Base-by-base conservation (phyloP, 1,140 invertebrate genomes). In the Armadillidium nasatum region DNA sequence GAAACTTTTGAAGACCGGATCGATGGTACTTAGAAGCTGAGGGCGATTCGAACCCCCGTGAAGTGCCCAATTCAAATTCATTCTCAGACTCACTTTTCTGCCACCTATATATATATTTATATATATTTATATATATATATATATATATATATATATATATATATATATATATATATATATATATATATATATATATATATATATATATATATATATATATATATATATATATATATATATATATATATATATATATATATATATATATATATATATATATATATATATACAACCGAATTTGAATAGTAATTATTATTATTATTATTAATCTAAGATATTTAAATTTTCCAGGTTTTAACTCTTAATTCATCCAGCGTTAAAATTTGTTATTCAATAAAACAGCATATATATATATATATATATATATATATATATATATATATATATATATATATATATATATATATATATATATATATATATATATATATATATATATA, bases 111-210 rank as follows among this genome's bases (percentile, higher is more conserved):
- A 19, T 60, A 19, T 60, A 60, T 60, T 15, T 60, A 60, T 60
- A 60, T 60, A 60, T 60, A 60, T 50, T 10, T 50, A 60, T 7
- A 60, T 60, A 60, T 60, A 60, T 60, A 60, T 60, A 60, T 60
- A 60, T 60, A 60, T 60, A 60, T 60, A 60, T 60, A 60, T 60
- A 60, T 60, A 60, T 60, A 60, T 60, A 60, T 60, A 60, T 60
- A 60, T 60, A 60, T 60, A 60, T 60, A 60, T 60, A 60, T 60
- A 60, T 60, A 60, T 60, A 50, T 60, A 60, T 60, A 60, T 60
- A 60, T 50, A 60, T 60, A 60, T 60, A 60, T 60, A 60, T 60
- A 60, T 60, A 60, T 50, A 60, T 60, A 60, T 60, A 50, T 60
- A 60, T 60, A 60, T 60, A 60, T 2, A 2, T 60, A 60, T 60